These are phyloP conservation scores for Cryptoblepharus egeriae DNA, from an alignment of 2,797 vertebrate species.

Conservation along the genomic window DNA sequence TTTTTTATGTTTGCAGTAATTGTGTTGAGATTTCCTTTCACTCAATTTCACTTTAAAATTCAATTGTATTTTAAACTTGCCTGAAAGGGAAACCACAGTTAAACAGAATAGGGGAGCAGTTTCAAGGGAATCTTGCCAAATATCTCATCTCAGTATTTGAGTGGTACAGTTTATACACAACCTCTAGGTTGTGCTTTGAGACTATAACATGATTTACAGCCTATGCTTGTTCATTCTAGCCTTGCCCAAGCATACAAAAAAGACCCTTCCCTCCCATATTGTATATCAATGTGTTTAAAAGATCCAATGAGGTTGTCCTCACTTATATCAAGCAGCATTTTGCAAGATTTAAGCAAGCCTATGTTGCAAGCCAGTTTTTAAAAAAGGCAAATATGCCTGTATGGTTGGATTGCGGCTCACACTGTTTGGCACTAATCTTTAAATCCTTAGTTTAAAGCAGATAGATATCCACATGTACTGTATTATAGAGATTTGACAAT, in stretches of 20 bases:
- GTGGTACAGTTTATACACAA: background rate
- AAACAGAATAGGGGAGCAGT: background rate
- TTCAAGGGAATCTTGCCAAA: background rate
- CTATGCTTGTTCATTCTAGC: background rate
- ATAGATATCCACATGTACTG: background rate
- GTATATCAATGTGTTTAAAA: background rate
- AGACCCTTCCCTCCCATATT: background rate
- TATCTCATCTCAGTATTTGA: background rate
- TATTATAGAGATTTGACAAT: background rate
- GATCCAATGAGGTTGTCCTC: background rate
- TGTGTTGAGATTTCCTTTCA: background rate
- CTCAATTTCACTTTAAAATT: background rate
- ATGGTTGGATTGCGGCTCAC: background rate
- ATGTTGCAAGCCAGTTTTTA: background rate
- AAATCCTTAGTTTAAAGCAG: background rate
- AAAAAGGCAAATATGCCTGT: background rate
- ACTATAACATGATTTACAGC: background rate
- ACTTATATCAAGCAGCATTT: background rate
- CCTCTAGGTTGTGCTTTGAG: background rate
- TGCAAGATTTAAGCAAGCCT: background rate
- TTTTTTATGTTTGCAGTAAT: background rate
- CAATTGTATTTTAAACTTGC: background rate
- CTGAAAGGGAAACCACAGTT: background rate
- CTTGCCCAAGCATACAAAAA: background rate
- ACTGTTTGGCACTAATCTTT: background rate